Evolutionary conservation across 2,888 invertebrate species (phyloP), one percentile per base, ranked within the genome.

Genomic region (Rhogogaster chlorosoma): DNA sequence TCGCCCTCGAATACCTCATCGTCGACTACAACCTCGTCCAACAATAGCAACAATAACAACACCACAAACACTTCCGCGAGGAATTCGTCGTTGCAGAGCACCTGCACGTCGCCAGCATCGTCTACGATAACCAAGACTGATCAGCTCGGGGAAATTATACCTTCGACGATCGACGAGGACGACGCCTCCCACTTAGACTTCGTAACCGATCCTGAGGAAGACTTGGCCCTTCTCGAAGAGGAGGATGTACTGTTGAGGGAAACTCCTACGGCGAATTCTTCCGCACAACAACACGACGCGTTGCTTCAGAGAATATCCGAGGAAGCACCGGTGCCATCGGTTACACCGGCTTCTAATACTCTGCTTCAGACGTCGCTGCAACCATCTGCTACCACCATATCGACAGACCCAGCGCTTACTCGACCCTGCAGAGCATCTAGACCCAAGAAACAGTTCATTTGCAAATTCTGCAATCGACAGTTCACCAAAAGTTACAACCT

Each of bases 401-500:
- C 57, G 32, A 45, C 64, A n/a, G 78, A 90, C 84, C 64, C 84
- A 91, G 84, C 89, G 90, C 83, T 87, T 18, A 82, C 86, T 75
- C 88, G 92, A 85, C 89, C 91, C 77, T 93, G 93, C 88, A 89
- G 93, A 77, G 89, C 92, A 2, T 88, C 92, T 18, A 87, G 93
- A 83, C 93, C 93, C 92, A 98, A 99, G 95, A 99, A 99, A 95
- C 99, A 99, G 95, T 99, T 98, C 94, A 98, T 99, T 94, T 99
- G 99, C 96, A 98, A 98, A 94, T 99, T 97, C 95, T 99, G 99
- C 95, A 98, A 98, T 94, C 96, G 99, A 93, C 96, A 99, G 94
- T 99, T 99, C 95, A 99, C 98, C 93, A 99, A 99, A 95, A 97
- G 98, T 89, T 99, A 99, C 95, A 99, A 99, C 95, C 96, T 99